Base-by-base conservation (phyloP, 2,113 vertebrate genomes). In the Cryptoleucopteryx plumbea region DNA sequence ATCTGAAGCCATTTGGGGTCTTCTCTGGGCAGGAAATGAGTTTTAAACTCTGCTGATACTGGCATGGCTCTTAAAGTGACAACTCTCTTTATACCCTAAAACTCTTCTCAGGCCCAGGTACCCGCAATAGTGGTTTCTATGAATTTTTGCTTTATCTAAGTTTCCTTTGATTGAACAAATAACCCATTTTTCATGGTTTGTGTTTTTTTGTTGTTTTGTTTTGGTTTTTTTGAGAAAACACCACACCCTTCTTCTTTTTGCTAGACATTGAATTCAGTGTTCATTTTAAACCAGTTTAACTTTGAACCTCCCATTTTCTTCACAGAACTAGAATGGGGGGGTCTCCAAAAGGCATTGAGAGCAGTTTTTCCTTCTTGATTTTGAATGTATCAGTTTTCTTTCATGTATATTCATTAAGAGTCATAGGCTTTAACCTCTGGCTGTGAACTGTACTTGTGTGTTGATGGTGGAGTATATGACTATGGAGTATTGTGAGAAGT, bases 141-240 rank as follows among this genome's bases (percentile, higher is more conserved):
- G 13, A 43, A 36, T 43, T 91, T 89, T 67, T 89, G 3, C n/a
- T 87, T 63, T 90, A 58, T 56, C 36, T 63, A 17, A 61, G 7
- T 77, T 90, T 53, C 3, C 7, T 80, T 40, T 85, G 56, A 40
- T 17, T 65, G 68, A 63, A 67, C 23, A 48, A 85, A 75, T 21
- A 68, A 50, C 8, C 1, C 0, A 4, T 61, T 77, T 87, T 66
- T 25, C 0, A 11, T 52, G 50, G 25, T 52, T 50, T 50, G 23
- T 10, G 5, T 17, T 18, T 42, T 11, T 47, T 47, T 47, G 10
- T 23, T 34, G 9, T 5, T 10, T 47, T 20, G 8, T n/a, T n/a
- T n/a, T n/a, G n/a, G n/a, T 52, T 68, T 47, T 48, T 77, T 40
- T 47, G 2, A 80, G 32, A 42, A 72, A 83, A 10, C 1, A 6